phyloP scores from a whole-genome alignment of 2,888 invertebrate species.

The Himalopsyche kuldschensis region DNA sequence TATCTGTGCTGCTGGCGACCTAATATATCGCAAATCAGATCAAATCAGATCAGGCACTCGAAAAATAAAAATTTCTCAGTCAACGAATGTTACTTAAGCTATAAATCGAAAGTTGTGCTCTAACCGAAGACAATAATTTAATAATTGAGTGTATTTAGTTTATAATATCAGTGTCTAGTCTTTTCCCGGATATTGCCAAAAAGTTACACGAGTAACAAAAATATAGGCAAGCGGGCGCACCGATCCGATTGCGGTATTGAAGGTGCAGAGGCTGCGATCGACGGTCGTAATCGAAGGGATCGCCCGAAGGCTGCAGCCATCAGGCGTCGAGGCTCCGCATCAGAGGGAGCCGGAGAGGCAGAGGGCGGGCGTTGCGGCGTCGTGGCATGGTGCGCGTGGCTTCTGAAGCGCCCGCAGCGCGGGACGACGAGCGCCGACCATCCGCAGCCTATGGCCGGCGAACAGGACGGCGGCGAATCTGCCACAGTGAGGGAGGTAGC shows the following conservation, averaged over 20 bases:
- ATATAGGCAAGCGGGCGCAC: not conserved
- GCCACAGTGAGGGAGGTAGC: constrained; percentile 70
- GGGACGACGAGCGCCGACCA: constrained; percentile 65
- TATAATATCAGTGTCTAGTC: too few relatives aligned
- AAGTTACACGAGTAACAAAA: too few relatives aligned
- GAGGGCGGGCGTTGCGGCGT: constrained; percentile 50
- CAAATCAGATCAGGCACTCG: too few relatives aligned
- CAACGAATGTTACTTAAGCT: too few relatives aligned
- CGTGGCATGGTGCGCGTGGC: constrained; percentile 58
- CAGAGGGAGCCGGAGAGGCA: not conserved
- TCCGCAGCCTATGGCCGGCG: constrained; percentile 85
- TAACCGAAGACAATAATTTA: too few relatives aligned
- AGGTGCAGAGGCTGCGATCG: not conserved
- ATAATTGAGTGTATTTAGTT: too few relatives aligned
- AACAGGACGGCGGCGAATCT: constrained; percentile 80
- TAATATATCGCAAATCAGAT: not conserved
- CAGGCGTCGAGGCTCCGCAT: not conserved
- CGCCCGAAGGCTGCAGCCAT: not conserved
- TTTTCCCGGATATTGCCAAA: too few relatives aligned
- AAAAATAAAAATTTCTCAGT: too few relatives aligned
- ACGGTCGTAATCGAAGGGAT: not conserved
- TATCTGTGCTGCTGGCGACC: not conserved
- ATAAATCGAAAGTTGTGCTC: too few relatives aligned
- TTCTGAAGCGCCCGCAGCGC: constrained; percentile 59
- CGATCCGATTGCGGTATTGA: not conserved